Percentiles rank a stretch among this genome's conserved stretches.
phyloP scores from a whole-genome alignment of 2,888 invertebrate genomes.

The Lithophane semibrunnea region DNA sequence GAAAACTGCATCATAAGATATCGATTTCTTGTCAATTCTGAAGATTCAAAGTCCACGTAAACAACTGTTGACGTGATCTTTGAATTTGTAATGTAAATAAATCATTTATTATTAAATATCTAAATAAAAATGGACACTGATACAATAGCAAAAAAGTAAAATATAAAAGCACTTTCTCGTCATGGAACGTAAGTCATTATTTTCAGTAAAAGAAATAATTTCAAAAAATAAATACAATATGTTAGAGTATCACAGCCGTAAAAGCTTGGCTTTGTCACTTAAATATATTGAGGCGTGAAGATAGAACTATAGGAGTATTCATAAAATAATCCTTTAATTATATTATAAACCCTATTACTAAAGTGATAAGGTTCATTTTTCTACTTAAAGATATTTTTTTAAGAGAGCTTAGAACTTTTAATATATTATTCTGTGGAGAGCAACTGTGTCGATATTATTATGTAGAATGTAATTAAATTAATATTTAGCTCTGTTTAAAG shows the following conservation, averaged over 20 bases:
- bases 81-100: neutral
- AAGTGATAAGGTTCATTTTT: constrained; percentile 35
- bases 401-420: constrained; percentile 33
- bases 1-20: neutral
- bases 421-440: constrained; percentile 9
- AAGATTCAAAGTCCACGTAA: neutral
- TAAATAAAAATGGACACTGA: neutral
- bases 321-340: constrained; percentile 16
- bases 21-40: neutral
- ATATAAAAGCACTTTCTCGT: constrained; percentile 26
- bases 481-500: constrained; percentile 36
- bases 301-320: constrained; percentile 35
- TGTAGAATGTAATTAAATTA: constrained; percentile 29
- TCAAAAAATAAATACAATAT: constrained; percentile 33
- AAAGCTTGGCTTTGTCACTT: constrained; percentile 68
- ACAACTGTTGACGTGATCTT: neutral
- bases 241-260: constrained; percentile 76
- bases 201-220: constrained; percentile 13
- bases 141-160: constrained; percentile 5
- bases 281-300: constrained; percentile 53
- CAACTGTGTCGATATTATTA: constrained; percentile 17
- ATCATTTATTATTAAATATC: neutral
- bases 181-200: constrained; percentile 23
- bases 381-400: constrained; percentile 42
- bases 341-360: constrained; percentile 42